Base-by-base conservation (phyloP, 2,797 vertebrate genomes). In the Artibeus lituratus region DNA sequence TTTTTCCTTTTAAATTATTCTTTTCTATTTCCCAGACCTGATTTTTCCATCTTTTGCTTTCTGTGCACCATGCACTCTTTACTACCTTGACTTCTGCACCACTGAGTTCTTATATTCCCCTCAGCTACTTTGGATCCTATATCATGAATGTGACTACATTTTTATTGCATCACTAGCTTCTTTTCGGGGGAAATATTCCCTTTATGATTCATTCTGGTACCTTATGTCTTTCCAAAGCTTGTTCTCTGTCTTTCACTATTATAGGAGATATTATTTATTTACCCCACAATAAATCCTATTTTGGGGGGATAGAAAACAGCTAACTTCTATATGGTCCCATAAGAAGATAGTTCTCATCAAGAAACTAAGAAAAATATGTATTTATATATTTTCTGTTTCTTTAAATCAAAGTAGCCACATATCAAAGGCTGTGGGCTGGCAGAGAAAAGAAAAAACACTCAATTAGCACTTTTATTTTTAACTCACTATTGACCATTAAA, bases 381-480 rank as follows among this genome's bases (percentile, higher is more conserved):
- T 74, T 90, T 89, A 70, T 94, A 59, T 70, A 55, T 5, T 94
- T 2, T 92, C 21, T 94, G 8, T 92, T 92, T 96, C 49, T 95
- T 95, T 95, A 90, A 94, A 88, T 90, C 65, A 90, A 90, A 80
- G 55, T 69, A 82, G 26, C 16, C 44, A 83, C 88, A 76, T 93
- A 92, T 82, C 87, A 97, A 93, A 93, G 9, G 47, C 18, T 11
- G 1, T 32, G 47, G 65, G 9, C 37, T 90, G 67, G 22, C 44
- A 94, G 59, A 87, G 24, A 76, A 88, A 5, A 55, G 67, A 32
- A 88, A 15, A 91, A 96, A 90, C 29, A 9, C 3, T 35, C 10
- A 57, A 21, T 93, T 77, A 96, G 85, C 51, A 95, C 21, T 94
- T 97, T 95, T 89, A 86, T 67, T 22, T 65, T 93, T 96, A 96